Evolutionary conservation across 2,888 invertebrate species (phyloP).

Genomic region (Drosophila koepferae): DNA sequence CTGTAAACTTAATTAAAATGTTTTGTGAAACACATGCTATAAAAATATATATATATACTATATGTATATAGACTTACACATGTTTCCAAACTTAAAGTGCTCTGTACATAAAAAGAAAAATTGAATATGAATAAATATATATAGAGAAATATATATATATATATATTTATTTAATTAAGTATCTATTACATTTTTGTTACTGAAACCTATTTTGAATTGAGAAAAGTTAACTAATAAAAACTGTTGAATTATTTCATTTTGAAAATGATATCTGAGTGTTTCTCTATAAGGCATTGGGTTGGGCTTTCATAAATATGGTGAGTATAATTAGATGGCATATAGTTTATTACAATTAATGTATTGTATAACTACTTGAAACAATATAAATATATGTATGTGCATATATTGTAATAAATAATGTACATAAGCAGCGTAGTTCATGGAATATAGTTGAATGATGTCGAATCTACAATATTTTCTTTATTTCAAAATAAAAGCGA

Average conservation of each 20-base stretch:
- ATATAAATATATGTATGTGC: neutral
- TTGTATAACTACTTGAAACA: neutral
- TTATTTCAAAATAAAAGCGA: no score
- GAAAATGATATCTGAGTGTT: constrained; percentile 51
- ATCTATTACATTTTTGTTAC: constrained; percentile 65
- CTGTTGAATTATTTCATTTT: constrained; percentile 73
- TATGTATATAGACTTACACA: constrained; percentile 10
- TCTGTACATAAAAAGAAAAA: constrained; percentile 44
- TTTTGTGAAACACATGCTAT: constrained; percentile 28
- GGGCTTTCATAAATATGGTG: neutral
- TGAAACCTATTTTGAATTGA: constrained; percentile 67
- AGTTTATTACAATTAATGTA: neutral
- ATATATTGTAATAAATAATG: neutral
- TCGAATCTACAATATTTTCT: no score
- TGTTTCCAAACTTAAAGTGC: constrained; percentile 45
- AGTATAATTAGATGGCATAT: neutral
- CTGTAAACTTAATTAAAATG: constrained; percentile 63
- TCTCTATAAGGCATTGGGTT: neutral
- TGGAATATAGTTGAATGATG: neutral
- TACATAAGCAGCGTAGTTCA: neutral
- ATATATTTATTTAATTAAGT: constrained; percentile 26
- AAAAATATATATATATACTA: constrained; percentile 2
- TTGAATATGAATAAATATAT: constrained; percentile 29
- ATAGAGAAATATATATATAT: neutral
- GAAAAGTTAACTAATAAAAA: constrained; percentile 63